phyloP scores from a whole-genome alignment of 2,888 invertebrate species.

The Hydraecia micacea region DNA sequence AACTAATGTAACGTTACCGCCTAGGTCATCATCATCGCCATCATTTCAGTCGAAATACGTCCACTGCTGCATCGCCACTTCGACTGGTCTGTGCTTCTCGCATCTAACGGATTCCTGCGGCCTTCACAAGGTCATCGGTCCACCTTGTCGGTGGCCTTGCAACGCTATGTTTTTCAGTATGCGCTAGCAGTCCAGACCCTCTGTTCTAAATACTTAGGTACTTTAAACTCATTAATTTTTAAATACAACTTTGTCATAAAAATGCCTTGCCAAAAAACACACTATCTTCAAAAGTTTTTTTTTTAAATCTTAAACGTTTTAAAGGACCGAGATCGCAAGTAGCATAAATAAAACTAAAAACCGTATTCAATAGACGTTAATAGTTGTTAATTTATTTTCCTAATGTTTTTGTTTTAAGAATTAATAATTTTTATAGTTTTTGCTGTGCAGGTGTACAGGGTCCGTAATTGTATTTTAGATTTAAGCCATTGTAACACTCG shows the following conservation, averaged over 20 bases:
- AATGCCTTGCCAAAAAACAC: neutral
- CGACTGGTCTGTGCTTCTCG: neutral
- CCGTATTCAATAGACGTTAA: neutral
- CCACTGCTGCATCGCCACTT: neutral
- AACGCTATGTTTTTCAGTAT: neutral
- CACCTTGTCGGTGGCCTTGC: neutral
- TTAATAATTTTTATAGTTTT: neutral
- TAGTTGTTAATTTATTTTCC: neutral
- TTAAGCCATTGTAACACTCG: neutral
- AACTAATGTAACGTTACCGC: neutral
- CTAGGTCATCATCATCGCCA: neutral
- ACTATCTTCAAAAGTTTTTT: no score
- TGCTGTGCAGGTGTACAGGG: no score
- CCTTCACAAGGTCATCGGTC: neutral
- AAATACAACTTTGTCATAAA: neutral
- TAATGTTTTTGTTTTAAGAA: neutral
- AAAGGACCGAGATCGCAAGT: neutral
- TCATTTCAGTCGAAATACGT: neutral
- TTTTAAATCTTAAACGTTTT: neutral
- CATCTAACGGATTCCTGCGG: neutral
- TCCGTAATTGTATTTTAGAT: neutral
- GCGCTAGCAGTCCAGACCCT: neutral
- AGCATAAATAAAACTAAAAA: neutral
- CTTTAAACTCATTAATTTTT: neutral
- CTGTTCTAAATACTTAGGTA: neutral